Base-by-base conservation (phyloP, 35 echinoderm and acorn worm species). In the Holothuria glaberrima region DNA sequence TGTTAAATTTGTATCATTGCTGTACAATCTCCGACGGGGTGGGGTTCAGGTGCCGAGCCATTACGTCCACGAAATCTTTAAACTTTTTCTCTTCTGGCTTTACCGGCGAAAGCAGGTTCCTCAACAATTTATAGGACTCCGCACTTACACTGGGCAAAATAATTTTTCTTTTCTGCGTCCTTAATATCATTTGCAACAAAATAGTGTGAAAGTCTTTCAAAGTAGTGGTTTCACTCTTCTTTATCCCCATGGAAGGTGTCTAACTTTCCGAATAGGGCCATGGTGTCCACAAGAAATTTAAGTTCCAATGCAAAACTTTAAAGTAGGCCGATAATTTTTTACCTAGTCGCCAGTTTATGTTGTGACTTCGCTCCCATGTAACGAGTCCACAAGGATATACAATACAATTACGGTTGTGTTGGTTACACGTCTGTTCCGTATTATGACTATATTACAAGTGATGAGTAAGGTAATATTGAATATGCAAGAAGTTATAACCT, bases 1-100 rank as follows among this genome's bases (percentile, higher is more conserved):
- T 83, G 50, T 94, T 88, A 46, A 94, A 94, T 59, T 91, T 91
- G 77, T 36, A 91, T 33, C 89, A 16, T 72, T 88, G n/a, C n/a
- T n/a, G 73, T 22, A 94, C 89, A 65, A 89, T 94, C 27, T 62
- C 46, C 19, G 59, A 77, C 63, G 88, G 79, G 26, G 27, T 69
- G 3, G 95, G 89, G 46, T 82, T 62, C 20, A 70, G 75, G 77
- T 97, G 89, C 14, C 79, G 69, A 20, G 36, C 69, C 30, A 93
- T 86, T 25, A 89, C 34, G 34, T 87, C 64, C 31, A 88, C 41
- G 1, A 97, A 45, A 52, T 91, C 66, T 1, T 90, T 66, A 65
- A 72, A 93, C 4, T 24, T 82, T 34, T 75, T 81, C 5, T 93
- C 88, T 29, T 62, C 61, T 38, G 68, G 83, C 35, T 87, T 91